These are phyloP conservation scores for Spialia ferax DNA, from an alignment of 2,888 invertebrate genomes.

Conservation along the genomic window DNA sequence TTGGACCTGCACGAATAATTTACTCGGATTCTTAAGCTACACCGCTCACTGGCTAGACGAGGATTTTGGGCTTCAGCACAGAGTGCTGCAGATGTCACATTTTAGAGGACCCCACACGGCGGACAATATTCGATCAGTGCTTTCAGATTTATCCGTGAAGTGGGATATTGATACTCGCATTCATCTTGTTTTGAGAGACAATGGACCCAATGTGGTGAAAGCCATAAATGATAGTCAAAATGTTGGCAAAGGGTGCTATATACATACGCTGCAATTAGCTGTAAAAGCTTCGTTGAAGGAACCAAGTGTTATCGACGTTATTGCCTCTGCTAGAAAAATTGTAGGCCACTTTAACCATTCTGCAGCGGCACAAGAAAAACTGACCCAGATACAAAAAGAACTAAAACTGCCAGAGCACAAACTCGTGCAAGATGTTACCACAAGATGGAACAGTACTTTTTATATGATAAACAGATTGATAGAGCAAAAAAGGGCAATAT, in stretches of 20 bases:
- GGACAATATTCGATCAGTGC: not conserved
- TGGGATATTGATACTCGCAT: not conserved
- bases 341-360: conserved; percentile 3
- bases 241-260: conserved; percentile 14
- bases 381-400: conserved; percentile 13
- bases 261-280: conserved; percentile 17
- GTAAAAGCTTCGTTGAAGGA: conserved; percentile 13
- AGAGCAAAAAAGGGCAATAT: not conserved
- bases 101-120: conserved; percentile 9
- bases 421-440: not conserved
- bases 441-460: not conserved
- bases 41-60: conserved; percentile 24
- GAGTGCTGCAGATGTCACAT: conserved; percentile 10
- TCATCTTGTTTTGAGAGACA: conserved; percentile 14
- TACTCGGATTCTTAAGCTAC: conserved; percentile 46
- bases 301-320: not conserved
- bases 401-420: not conserved
- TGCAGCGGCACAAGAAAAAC: conserved; percentile 12
- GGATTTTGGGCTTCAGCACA: conserved; percentile 11
- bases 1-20: conserved; percentile 48
- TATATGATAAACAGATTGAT: not conserved
- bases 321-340: not conserved
- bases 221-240: not conserved
- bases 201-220: conserved; percentile 20
- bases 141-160: not conserved